Percentiles rank a stretch among this genome's conserved stretches.
phyloP scores from a whole-genome alignment of 2,113 vertebrate genomes.

The Puma concolor region DNA sequence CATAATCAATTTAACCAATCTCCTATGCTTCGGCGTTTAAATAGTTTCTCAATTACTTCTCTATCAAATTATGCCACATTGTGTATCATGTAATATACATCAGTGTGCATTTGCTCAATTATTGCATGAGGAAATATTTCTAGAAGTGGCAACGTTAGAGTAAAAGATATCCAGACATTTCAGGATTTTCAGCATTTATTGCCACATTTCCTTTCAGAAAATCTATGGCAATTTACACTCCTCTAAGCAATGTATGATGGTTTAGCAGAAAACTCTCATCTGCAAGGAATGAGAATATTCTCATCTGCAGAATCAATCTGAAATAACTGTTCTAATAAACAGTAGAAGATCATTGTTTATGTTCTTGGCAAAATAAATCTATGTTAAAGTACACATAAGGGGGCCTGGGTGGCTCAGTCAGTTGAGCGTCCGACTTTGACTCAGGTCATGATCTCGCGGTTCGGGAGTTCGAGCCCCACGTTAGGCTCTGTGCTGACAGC shows the following conservation, averaged over 20 bases:
- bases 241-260: background rate
- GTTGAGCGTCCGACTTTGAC: no score
- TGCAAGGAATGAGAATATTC: background rate
- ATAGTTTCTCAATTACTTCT: constrained; percentile 25
- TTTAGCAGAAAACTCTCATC: background rate
- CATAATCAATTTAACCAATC: background rate
- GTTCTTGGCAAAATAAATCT: background rate
- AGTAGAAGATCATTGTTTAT: background rate
- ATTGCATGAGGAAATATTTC: constrained; percentile 47
- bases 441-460: no score
- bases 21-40: constrained; percentile 16
- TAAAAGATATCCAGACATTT: constrained; percentile 18
- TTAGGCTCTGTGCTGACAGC: no score
- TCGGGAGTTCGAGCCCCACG: no score
- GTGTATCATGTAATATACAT: background rate
- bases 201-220: constrained; percentile 44
- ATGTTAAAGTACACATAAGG: background rate
- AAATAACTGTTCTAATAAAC: constrained; percentile 36
- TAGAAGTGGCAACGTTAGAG: background rate
- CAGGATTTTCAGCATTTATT: background rate
- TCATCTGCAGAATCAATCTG: background rate
- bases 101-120: background rate
- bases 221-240: background rate
- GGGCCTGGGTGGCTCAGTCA: no score
- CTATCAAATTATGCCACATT: background rate